Evolutionary conservation across 2,797 vertebrate genomes (phyloP).

Genomic region (Neomorphus geoffroyi): DNA sequence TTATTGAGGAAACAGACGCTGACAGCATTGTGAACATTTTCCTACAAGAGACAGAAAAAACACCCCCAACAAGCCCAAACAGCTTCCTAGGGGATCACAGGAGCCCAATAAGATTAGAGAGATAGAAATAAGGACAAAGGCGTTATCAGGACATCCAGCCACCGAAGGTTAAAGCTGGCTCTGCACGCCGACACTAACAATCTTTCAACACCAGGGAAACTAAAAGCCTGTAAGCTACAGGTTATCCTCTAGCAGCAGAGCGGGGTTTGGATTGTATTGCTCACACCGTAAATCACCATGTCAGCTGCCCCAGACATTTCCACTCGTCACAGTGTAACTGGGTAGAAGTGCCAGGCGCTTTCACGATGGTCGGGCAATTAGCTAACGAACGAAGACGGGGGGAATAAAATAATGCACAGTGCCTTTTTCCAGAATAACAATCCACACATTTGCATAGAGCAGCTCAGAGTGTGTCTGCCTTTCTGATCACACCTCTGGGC

Average conservation of each 20-base stretch:
- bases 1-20: rapidly evolving
- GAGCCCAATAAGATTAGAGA: neutral
- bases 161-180: neutral
- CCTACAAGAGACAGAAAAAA: neutral
- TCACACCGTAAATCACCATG: constrained; percentile 28
- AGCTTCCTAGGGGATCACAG: neutral
- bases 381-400: neutral
- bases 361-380: neutral
- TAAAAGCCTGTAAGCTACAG: neutral
- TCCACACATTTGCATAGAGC: constrained; percentile 12
- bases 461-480: neutral
- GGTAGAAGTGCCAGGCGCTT: neutral
- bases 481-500: constrained; percentile 14
- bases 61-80: neutral
- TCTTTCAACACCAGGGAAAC: neutral
- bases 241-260: neutral
- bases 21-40: rapidly evolving
- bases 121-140: rapidly evolving
- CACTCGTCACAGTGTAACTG: neutral
- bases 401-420: neutral
- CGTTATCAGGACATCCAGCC: neutral
- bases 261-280: constrained; percentile 14
- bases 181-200: neutral
- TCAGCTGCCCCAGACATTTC: constrained; percentile 31
- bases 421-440: constrained; percentile 5